phyloP scores from a whole-genome alignment of 2,113 vertebrate species.

The Bothrops jararaca region DNA sequence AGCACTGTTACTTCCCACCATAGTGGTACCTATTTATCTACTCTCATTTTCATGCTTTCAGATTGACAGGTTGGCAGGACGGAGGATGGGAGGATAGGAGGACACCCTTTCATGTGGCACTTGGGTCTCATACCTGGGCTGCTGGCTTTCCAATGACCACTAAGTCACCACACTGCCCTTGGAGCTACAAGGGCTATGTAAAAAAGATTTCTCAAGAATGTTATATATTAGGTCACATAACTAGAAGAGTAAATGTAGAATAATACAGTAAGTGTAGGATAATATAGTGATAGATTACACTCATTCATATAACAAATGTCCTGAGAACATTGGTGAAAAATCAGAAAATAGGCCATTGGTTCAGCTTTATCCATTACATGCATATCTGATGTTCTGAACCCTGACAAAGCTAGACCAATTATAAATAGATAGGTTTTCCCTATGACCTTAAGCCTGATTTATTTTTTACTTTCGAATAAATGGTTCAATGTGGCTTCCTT shows the following conservation, averaged over 20 bases:
- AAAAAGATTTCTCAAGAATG: constrained; percentile 38
- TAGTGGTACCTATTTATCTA: not conserved
- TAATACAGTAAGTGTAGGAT: not conserved
- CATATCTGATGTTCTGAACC: not conserved
- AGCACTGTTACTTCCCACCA: not conserved
- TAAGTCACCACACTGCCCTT: not conserved
- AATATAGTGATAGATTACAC: not conserved
- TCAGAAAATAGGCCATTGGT: not conserved
- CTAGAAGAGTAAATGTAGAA: constrained; percentile 1
- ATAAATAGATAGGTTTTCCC: not conserved
- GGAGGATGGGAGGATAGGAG: not conserved
- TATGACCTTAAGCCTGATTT: not conserved
- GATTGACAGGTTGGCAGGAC: not conserved
- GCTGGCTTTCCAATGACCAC: not conserved
- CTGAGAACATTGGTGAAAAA: not conserved
- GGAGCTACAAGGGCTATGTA: not conserved
- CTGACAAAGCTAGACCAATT: not conserved
- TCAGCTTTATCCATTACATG: not conserved
- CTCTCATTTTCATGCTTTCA: not conserved
- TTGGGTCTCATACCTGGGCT: not conserved
- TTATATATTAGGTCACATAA: not conserved
- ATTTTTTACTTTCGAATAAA: not conserved
- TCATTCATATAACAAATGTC: not conserved
- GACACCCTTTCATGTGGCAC: not conserved
- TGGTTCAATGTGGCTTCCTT: not conserved